phyloP scores from a whole-genome alignment of 2,888 invertebrate genomes.

The Sisyra nigra region DNA sequence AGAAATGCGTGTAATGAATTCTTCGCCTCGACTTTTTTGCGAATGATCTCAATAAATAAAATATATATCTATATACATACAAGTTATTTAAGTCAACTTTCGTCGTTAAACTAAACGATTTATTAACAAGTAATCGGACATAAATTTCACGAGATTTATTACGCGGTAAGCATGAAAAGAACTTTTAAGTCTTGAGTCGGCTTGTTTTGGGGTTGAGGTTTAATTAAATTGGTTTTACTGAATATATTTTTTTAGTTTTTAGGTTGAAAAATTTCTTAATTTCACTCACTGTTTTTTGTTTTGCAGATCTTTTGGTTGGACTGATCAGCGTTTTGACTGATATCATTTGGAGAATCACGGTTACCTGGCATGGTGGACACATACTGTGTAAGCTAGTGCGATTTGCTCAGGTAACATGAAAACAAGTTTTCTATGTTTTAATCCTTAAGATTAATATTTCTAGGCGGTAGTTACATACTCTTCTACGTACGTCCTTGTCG shows the following conservation, averaged over 20 bases:
- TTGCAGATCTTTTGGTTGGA: constrained; percentile 75
- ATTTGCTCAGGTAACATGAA: constrained; percentile 48
- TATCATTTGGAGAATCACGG: constrained; percentile 72
- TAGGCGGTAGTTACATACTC: constrained; percentile 78
- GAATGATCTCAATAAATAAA: too few species aligned
- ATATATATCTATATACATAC: too few species aligned
- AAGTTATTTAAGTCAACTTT: too few species aligned
- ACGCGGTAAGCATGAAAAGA: not conserved
- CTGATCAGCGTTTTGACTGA: constrained; percentile 73
- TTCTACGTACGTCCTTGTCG: constrained; percentile 80
- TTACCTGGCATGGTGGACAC: constrained; percentile 76
- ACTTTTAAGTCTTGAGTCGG: not conserved
- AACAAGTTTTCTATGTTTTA: not conserved
- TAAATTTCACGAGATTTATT: not conserved
- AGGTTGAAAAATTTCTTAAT: not conserved
- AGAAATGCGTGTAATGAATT: too few species aligned
- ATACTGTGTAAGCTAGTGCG: constrained; percentile 69
- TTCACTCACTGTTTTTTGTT: constrained; percentile 10
- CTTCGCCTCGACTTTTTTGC: too few species aligned
- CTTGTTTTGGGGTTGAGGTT: too few species aligned
- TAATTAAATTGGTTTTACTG: too few species aligned
- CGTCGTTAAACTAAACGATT: too few species aligned
- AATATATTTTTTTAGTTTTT: too few species aligned
- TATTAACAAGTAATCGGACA: too few species aligned
- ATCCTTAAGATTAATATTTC: constrained; percentile 16